phyloP scores from a whole-genome alignment of 2,888 invertebrate genomes.

The Clusia tigrina region DNA sequence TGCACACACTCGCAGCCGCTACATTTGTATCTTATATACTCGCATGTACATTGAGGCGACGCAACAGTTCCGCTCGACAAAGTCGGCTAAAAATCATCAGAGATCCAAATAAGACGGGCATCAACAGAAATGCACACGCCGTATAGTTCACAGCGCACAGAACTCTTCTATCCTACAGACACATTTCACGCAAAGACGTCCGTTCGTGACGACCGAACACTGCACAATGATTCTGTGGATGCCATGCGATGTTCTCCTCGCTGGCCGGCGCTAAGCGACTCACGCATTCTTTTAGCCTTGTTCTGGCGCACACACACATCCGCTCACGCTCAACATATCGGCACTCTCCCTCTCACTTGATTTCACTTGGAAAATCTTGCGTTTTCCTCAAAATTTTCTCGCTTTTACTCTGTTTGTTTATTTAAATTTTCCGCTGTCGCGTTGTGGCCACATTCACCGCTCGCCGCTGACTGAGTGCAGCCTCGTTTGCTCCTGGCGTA shows the following conservation, averaged over 20 bases:
- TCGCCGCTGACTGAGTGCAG: too few relatives aligned
- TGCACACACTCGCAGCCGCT: conserved; percentile 4
- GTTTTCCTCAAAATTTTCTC: conserved; percentile 9
- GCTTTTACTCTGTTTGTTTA: background rate
- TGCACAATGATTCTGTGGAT: conserved; percentile 48
- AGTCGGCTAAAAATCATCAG: conserved; percentile 8
- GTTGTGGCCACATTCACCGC: too few relatives aligned
- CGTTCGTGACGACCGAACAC: conserved; percentile 47
- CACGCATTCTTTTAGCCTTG: conserved; percentile 14
- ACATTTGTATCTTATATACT: too few relatives aligned
- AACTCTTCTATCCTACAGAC: background rate
- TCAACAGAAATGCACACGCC: conserved; percentile 5
- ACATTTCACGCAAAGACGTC: conserved; percentile 36
- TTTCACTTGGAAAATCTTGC: background rate
- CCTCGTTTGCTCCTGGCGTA: too few relatives aligned
- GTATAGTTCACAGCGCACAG: background rate
- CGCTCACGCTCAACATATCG: conserved; percentile 8
- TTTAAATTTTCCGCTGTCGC: conserved; percentile 13
- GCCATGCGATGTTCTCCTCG: too few relatives aligned
- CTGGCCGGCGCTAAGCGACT: conserved; percentile 7
- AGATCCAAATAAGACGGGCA: background rate
- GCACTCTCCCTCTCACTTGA: background rate
- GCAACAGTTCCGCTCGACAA: conserved; percentile 20
- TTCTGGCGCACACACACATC: background rate
- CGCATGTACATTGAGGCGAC: background rate